A percentile compares a stretch with the other conserved stretches of the same genome.
These are phyloP conservation scores for Calyptomena viridis DNA, from an alignment of 2,113 vertebrate species.

Conservation along the genomic window DNA sequence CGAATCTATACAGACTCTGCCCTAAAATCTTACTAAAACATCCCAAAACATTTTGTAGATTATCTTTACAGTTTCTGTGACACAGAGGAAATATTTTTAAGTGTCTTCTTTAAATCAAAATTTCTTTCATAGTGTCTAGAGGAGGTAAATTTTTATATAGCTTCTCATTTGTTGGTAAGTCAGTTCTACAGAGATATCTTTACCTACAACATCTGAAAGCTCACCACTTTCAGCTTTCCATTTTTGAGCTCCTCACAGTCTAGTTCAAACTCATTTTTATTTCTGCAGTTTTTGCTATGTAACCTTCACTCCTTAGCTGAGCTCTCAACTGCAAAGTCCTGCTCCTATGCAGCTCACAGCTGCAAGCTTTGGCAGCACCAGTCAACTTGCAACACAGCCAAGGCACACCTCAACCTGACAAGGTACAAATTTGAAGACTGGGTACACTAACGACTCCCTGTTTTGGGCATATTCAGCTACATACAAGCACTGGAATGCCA, in stretches of 20 bases:
- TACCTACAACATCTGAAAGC: not conserved
- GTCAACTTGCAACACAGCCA: not conserved
- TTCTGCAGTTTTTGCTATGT: constrained; percentile 19
- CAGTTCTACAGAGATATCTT: constrained; percentile 26
- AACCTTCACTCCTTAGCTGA: constrained; percentile 28
- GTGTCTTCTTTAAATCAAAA: not conserved
- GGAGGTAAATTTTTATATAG: not conserved
- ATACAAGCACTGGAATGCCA: not conserved
- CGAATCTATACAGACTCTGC: not conserved
- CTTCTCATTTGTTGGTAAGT: not conserved
- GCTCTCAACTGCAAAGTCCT: not conserved
- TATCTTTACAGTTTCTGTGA: not conserved
- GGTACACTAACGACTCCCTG: not conserved
- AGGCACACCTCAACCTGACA: not conserved
- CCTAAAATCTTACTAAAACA: not conserved
- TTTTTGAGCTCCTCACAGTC: not conserved
- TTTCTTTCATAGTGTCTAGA: not conserved
- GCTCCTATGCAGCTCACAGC: not conserved
- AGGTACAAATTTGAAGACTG: not conserved
- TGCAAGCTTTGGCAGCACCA: constrained; percentile 25
- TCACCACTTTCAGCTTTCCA: not conserved
- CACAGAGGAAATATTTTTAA: not conserved
- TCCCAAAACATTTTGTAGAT: not conserved
- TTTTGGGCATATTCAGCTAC: not conserved
- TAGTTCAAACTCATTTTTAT: constrained; percentile 30